Conservation (phyloP, 2,888 invertebrate species). For the Acrobasis suavella region DNA sequence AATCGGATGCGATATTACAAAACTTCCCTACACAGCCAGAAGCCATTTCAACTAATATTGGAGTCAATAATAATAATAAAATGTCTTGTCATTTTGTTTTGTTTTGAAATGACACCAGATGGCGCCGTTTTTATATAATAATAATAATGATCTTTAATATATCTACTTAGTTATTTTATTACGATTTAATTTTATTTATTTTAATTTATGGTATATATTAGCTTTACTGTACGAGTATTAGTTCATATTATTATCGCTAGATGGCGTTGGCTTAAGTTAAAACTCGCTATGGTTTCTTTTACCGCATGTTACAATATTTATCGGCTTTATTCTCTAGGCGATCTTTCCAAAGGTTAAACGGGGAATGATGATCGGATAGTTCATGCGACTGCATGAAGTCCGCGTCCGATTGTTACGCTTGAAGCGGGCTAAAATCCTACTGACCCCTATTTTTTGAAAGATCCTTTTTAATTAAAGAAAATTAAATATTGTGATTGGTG, state of each 20-base stretch:
- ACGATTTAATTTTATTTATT: too few relatives aligned
- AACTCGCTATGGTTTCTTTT: slow-evolving; percentile 51
- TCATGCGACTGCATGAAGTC: slow-evolving; percentile 72
- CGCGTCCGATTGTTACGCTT: slow-evolving; percentile 75
- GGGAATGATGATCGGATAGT: slow-evolving; percentile 75
- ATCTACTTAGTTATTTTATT: too few relatives aligned
- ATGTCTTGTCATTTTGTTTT: not conserved
- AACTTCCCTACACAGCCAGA: slow-evolving; percentile 25
- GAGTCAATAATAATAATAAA: not conserved
- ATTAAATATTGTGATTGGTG: too few relatives aligned
- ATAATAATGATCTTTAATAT: not conserved
- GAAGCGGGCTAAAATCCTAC: slow-evolving; percentile 67
- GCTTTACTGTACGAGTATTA: not conserved
- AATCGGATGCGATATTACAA: slow-evolving; percentile 29
- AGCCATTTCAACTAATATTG: not conserved
- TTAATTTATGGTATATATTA: too few relatives aligned
- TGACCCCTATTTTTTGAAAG: slow-evolving; percentile 67
- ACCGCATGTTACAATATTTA: not conserved
- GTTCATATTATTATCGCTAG: slow-evolving; percentile 38
- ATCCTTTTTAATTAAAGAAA: slow-evolving; percentile 36
- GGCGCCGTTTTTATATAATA: not conserved
- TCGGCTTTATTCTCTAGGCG: slow-evolving; percentile 31
- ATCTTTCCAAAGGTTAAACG: slow-evolving; percentile 80
- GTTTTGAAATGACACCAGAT: not conserved
- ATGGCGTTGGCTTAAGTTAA: slow-evolving; percentile 51